Base-by-base conservation (phyloP, 1,140 invertebrate species). In the Drosophila ambigua region DNA sequence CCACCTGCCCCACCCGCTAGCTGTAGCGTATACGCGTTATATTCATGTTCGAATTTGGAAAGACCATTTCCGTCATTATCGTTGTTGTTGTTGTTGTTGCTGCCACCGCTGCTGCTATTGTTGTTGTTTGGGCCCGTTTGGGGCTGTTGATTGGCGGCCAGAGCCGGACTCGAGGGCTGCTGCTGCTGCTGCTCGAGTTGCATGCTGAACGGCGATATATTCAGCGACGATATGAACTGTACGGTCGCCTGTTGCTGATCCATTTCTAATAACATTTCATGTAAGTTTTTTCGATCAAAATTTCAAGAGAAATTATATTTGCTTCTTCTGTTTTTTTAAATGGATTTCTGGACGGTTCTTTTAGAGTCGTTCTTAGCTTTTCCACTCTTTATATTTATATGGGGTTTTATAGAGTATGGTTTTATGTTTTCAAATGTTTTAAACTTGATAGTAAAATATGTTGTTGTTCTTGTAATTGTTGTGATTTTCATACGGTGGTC, bases 121-220 rank as follows among this genome's bases (percentile, higher is more conserved):
- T 66, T 82, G 24, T 8, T 45, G 59, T 16, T 77, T 57, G 11
- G 44, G 23, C 13, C 64, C 79, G 94, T 94, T n/a, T 90, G 69
- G 53, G 66, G 41, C 11, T 65, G 92, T 90, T 28, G 93, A 94
- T 95, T 95, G 46, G 63, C 53, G 94, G 94, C 78, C 92, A 71
- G 82, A 89, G 79, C 93, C 76, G 69, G 95, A 94, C 77, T 94
- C 93, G 94, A 87, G 78, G 94, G 93, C 92, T 77, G 93, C 91
- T 94, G 94, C 79, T 94, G 94, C 77, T 94, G 94, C 79, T 94
- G 94, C 80, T 95, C 94, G 79, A 96, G 94, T 90, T 95, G 95
- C 91, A 96, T 93, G 87, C 95, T 94, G 92, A 95, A 95, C 72
- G 96, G 95, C 92, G 96, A 96, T 95, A 97, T 96, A 93, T 96